phyloP scores from a whole-genome alignment of 1,140 invertebrate genomes.

The Formica exsecta region DNA sequence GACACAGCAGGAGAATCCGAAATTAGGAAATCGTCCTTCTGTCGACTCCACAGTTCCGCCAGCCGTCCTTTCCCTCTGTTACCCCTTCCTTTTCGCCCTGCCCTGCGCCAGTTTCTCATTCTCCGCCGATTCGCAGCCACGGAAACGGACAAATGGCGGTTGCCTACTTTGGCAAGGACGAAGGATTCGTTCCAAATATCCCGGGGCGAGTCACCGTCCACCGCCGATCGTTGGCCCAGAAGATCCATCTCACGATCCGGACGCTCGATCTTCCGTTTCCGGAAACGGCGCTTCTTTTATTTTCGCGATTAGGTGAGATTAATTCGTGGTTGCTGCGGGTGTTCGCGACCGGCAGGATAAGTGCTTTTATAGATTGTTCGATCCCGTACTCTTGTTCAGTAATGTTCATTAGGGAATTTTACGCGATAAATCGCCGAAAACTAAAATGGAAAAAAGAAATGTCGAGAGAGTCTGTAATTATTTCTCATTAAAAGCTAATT shows the following conservation, averaged over 20 bases:
- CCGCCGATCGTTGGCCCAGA: not conserved
- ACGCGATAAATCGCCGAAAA: conserved; percentile 31
- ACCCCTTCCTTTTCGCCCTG: not conserved
- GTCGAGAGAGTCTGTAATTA: not conserved
- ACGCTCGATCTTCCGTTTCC: conserved; percentile 38
- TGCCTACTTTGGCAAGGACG: conserved; percentile 45
- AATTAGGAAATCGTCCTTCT: conserved; percentile 48
- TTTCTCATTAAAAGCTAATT: not conserved
- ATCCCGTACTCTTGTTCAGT: conserved; percentile 36
- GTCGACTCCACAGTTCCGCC: not conserved
- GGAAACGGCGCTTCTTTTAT: conserved; percentile 35
- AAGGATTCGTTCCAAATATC: conserved; percentile 23
- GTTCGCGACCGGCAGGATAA: conserved; percentile 29
- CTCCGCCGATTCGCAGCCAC: conserved; percentile 16
- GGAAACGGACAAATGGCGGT: conserved; percentile 48
- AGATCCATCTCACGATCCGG: conserved; percentile 36
- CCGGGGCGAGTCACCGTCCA: conserved; percentile 5
- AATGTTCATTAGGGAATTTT: conserved; percentile 19
- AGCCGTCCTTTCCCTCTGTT: not conserved
- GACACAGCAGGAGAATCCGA: conserved; percentile 35
- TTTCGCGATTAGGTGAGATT: conserved; percentile 54
- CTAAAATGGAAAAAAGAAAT: not conserved
- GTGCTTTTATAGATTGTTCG: conserved; percentile 43
- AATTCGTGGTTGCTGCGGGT: conserved; percentile 39
- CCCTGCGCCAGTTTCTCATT: conserved; percentile 29